A percentile compares a stretch with the other conserved stretches of the same genome.
These are phyloP conservation scores for Neosalanx taihuensis DNA, from an alignment of 2,797 vertebrate species.

Conservation along the genomic window DNA sequence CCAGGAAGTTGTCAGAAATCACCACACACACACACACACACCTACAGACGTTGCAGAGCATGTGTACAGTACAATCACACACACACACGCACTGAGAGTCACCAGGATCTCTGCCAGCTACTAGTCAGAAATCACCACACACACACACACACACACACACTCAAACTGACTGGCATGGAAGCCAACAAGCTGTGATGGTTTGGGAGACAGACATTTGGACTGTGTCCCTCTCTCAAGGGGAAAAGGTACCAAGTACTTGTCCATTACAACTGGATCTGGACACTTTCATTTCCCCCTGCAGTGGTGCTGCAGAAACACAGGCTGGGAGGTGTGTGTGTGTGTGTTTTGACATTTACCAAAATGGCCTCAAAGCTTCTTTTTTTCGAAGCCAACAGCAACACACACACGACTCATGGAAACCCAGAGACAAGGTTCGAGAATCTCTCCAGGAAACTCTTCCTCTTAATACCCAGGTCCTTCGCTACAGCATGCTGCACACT, in stretches of 20 bases:
- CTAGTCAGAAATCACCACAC: neutral
- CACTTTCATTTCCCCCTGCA: constrained; percentile 26
- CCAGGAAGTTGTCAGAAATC: constrained; percentile 9
- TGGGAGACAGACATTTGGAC: constrained; percentile 48
- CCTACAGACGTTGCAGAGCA: neutral
- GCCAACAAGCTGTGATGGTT: constrained; percentile 18
- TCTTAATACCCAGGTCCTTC: too few relatives aligned
- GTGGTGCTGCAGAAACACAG: constrained; percentile 34
- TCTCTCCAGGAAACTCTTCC: too few relatives aligned
- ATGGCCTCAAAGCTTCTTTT: constrained; percentile 48
- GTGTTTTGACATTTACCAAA: constrained; percentile 62
- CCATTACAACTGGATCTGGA: constrained; percentile 52
- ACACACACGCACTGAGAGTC: neutral
- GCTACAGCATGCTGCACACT: too few relatives aligned
- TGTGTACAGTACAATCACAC: neutral
- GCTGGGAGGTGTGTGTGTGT: constrained; percentile 26
- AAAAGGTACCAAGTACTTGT: constrained; percentile 59
- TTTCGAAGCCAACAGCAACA: constrained; percentile 42
- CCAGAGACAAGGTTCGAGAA: neutral
- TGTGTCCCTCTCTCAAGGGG: constrained; percentile 37
- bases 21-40: constrained; percentile 12
- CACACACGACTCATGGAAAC: constrained; percentile 15
- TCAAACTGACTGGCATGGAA: neutral
- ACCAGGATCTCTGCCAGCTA: neutral
- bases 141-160: constrained; percentile 1